phyloP scores from a whole-genome alignment of 2,888 invertebrate genomes.

The Drosophila mulleri region DNA sequence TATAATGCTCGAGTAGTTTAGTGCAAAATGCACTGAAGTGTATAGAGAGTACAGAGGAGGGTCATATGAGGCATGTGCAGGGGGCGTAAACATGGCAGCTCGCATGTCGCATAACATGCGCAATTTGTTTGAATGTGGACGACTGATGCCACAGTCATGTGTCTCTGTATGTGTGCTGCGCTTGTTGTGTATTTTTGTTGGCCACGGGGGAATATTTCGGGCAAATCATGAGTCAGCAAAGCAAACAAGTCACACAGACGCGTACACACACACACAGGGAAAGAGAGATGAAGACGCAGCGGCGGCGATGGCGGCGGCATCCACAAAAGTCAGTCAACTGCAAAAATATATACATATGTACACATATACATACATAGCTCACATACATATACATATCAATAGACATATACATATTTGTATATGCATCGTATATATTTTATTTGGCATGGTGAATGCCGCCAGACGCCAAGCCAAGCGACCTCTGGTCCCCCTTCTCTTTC shows the following conservation, averaged over 20 bases:
- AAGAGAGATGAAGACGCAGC: slow-evolving; percentile 18
- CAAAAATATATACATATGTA: slow-evolving; percentile 67
- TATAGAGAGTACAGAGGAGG: background rate
- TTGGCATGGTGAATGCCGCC: slow-evolving; percentile 42
- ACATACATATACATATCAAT: slow-evolving; percentile 12
- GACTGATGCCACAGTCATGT: slow-evolving; percentile 23
- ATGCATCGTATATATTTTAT: slow-evolving; percentile 13
- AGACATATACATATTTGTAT: slow-evolving; percentile 18
- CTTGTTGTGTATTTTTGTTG: slow-evolving; percentile 58
- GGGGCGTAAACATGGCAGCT: slow-evolving; percentile 70
- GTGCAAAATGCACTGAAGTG: slow-evolving; percentile 37
- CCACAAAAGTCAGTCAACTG: slow-evolving; percentile 74
- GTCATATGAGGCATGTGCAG: background rate
- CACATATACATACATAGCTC: slow-evolving; percentile 10
- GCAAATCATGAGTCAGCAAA: slow-evolving; percentile 79
- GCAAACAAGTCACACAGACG: slow-evolving; percentile 57
- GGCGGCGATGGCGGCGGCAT: slow-evolving; percentile 28
- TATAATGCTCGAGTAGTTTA: slow-evolving; percentile 28
- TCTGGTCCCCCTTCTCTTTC: background rate
- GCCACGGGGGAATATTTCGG: slow-evolving; percentile 64
- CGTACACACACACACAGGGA: background rate
- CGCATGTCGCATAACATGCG: slow-evolving; percentile 78
- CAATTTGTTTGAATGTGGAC: slow-evolving; percentile 73
- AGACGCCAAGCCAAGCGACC: slow-evolving; percentile 13
- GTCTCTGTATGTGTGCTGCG: slow-evolving; percentile 4